These are phyloP conservation scores for Oreochromis aureus DNA, from an alignment of 2,113 vertebrate species.

Conservation along the genomic window DNA sequence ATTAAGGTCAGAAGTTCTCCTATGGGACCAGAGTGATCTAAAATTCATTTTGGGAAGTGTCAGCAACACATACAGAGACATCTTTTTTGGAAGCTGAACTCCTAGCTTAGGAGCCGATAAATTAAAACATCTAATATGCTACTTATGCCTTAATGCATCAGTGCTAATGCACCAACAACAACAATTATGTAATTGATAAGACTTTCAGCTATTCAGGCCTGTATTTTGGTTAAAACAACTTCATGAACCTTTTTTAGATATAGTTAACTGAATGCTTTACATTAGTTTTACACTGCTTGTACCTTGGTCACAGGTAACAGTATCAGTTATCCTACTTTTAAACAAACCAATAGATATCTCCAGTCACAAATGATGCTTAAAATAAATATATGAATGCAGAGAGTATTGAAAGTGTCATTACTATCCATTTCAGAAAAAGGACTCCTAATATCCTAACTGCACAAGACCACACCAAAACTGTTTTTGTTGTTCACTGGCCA, in stretches of 20 bases:
- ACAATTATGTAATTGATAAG: background rate
- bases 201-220: background rate
- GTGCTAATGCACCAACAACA: background rate
- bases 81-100: background rate
- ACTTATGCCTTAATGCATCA: background rate
- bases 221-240: background rate
- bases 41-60: background rate
- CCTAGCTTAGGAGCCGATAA: background rate
- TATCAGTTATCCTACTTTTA: slow-evolving; percentile 32
- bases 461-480: slow-evolving; percentile 6
- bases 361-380: slow-evolving; percentile 39
- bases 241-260: background rate
- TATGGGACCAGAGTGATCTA: background rate
- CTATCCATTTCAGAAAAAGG: slow-evolving; percentile 51
- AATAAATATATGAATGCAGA: slow-evolving; percentile 44
- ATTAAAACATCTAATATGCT: background rate
- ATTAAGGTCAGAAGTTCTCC: background rate
- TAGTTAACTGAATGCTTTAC: background rate
- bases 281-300: background rate
- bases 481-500: slow-evolving; percentile 12
- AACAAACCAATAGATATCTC: slow-evolving; percentile 58
- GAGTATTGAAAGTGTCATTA: slow-evolving; percentile 66
- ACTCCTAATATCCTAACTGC: slow-evolving; percentile 16
- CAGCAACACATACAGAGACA: background rate
- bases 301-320: background rate